Percentiles rank a stretch among this genome's conserved stretches.
phyloP scores from a whole-genome alignment of 1,140 invertebrate species.

The Pararge aegeria region DNA sequence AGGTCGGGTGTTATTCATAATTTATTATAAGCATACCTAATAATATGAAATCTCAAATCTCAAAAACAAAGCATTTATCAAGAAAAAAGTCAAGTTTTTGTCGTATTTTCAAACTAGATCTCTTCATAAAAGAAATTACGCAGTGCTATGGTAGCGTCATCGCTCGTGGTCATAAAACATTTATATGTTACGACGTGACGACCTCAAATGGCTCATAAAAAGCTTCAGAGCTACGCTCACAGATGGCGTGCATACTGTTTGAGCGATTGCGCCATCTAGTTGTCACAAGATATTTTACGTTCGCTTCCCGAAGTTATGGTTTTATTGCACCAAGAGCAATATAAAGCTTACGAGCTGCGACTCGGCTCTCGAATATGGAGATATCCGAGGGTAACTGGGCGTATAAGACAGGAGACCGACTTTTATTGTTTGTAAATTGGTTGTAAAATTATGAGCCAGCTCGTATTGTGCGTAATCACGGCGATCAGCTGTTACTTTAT shows the following conservation, averaged over 20 bases:
- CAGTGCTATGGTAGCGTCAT: constrained; percentile 65
- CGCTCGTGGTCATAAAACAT: constrained; percentile 64
- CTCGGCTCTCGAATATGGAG: constrained; percentile 67
- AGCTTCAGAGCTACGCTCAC: constrained; percentile 59
- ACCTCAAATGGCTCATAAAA: constrained; percentile 71
- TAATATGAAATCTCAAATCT: too few species aligned
- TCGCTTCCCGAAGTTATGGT: constrained; percentile 52
- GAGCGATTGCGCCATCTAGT: constrained; percentile 59
- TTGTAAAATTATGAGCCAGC: constrained; percentile 79
- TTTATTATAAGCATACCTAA: too few species aligned
- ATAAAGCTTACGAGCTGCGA: constrained; percentile 77
- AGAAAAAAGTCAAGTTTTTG: neutral
- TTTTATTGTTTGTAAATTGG: constrained; percentile 82
- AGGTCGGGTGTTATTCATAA: too few species aligned
- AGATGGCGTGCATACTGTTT: constrained; percentile 64
- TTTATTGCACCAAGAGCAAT: constrained; percentile 61
- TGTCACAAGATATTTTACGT: constrained; percentile 41
- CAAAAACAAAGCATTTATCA: too few species aligned
- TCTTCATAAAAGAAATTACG: constrained; percentile 1
- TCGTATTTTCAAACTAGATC: neutral
- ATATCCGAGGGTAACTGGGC: constrained; percentile 72
- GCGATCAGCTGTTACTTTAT: constrained; percentile 76
- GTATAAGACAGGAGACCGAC: constrained; percentile 75
- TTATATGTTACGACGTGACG: constrained; percentile 69
- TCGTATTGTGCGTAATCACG: constrained; percentile 72